Base-by-base conservation (phyloP, 2,888 invertebrate species). In the Eupithecia exiguata region DNA sequence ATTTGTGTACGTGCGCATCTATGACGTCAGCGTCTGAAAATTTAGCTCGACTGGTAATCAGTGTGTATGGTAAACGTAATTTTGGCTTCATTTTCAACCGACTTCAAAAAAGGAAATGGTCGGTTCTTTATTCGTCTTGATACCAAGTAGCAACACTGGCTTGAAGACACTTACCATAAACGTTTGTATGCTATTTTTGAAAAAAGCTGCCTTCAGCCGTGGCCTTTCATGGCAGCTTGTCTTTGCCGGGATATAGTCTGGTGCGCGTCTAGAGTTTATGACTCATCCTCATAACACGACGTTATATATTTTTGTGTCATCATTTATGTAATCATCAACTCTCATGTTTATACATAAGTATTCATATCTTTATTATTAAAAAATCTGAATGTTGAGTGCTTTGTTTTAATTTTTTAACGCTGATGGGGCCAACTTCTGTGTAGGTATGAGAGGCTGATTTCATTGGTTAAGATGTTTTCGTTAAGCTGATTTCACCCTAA, bases 221-320 rank as follows among this genome's bases (percentile, higher is more conserved):
- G 25, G 36, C 77, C 83, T 83, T 84, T 81, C 84, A 80, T 76
- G 81, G 82, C 79, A 76, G 46, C 30, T 75, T 65, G 74, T 74
- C 75, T 61, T 75, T 79, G 78, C 70, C 75, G 61, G 80, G 80
- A 87, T 87, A 88, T 88, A 84, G 92, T 92, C 92, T 92, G 91
- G 74, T 66, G 49, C 68, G 40, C 70, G 79, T 79, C 79, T 79
- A 77, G 76, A 68, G 35, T 36, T 1, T 53, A 66, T 77, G 77
- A 75, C 69, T 77, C 76, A 77, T 62, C 21, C 21, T 53, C 53
- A 21, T 53, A 21, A n/a, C 12, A 53, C 12, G 30, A 30, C 30
- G 1, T 4, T 30, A 30, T 30, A 30, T 3, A 30, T 30, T 4
- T 30, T 30, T 30, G 30, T 30, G 30, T 30, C 30, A 4, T 30